These are phyloP conservation scores for Dermolepida albohirtum DNA, from an alignment of 2,888 invertebrate genomes.

Conservation along the genomic window DNA sequence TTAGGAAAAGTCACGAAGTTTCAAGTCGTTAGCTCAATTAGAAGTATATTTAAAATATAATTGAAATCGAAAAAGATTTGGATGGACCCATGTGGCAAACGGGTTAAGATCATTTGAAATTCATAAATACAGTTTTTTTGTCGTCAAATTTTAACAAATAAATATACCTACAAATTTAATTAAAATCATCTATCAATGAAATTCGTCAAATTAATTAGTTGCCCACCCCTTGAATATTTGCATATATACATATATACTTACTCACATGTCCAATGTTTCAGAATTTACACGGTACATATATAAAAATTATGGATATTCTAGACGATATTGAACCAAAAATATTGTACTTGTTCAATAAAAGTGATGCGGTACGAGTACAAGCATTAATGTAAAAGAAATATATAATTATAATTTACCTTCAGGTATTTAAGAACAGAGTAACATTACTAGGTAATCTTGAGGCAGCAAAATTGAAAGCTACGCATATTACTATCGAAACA, in stretches of 20 bases:
- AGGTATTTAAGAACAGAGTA: conserved; percentile 52
- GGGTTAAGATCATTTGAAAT: too few relatives aligned
- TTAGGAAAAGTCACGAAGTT: too few relatives aligned
- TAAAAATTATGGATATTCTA: neutral
- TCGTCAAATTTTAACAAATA: too few relatives aligned
- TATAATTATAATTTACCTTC: conserved; percentile 17
- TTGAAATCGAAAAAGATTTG: too few relatives aligned
- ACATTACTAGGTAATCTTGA: conserved; percentile 49
- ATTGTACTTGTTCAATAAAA: neutral
- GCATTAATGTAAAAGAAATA: conserved; percentile 2
- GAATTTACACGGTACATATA: neutral
- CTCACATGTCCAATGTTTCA: neutral
- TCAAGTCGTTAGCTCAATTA: too few relatives aligned
- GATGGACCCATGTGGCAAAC: too few relatives aligned
- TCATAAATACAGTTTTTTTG: too few relatives aligned
- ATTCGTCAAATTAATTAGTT: too few relatives aligned
- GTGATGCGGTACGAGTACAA: conserved; percentile 1
- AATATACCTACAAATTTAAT: too few relatives aligned
- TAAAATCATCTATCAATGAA: too few relatives aligned
- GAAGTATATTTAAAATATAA: too few relatives aligned
- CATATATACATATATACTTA: neutral
- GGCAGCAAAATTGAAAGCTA: conserved; percentile 48
- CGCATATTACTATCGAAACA: conserved; percentile 49
- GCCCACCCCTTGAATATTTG: too few relatives aligned
- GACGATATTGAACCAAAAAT: conserved; percentile 4